These are phyloP conservation scores for Campylomormyrus tamandua DNA, from an alignment of 2,113 vertebrate genomes.

Conservation along the genomic window DNA sequence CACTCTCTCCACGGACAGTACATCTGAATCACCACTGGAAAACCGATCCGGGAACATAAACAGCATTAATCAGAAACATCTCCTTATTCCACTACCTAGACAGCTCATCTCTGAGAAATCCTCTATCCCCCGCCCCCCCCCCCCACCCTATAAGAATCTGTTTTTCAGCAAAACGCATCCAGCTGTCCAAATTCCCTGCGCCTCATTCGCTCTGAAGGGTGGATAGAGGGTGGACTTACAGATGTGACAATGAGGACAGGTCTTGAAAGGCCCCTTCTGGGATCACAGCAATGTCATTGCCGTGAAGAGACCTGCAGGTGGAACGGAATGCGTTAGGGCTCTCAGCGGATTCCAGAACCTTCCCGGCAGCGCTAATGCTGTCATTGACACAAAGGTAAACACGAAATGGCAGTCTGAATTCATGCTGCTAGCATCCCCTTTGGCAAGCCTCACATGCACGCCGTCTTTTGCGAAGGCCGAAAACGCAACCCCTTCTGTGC, in stretches of 20 bases:
- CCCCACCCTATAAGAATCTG: background rate
- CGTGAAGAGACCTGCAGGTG: conserved; percentile 81
- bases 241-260: conserved; percentile 84
- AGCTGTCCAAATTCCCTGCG: conserved; percentile 6
- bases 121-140: background rate
- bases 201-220: background rate
- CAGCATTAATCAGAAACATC: conserved; percentile 12
- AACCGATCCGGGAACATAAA: conserved; percentile 5
- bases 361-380: background rate
- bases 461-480: background rate
- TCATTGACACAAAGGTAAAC: background rate
- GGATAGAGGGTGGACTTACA: conserved; percentile 72
- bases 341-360: background rate
- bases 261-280: conserved; percentile 94
- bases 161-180: conserved; percentile 4
- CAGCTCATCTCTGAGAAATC: background rate
- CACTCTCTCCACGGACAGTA: background rate
- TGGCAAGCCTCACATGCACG: background rate
- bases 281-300: conserved; percentile 91
- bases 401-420: background rate
- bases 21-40: conserved; percentile 22
- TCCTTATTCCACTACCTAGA: background rate
- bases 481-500: background rate
- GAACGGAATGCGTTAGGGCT: conserved; percentile 13
- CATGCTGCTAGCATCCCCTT: background rate